Evolutionary conservation across 2,888 invertebrate species (phyloP), one percentile per base, ranked within the genome.

Genomic region (Drosophila testacea): DNA sequence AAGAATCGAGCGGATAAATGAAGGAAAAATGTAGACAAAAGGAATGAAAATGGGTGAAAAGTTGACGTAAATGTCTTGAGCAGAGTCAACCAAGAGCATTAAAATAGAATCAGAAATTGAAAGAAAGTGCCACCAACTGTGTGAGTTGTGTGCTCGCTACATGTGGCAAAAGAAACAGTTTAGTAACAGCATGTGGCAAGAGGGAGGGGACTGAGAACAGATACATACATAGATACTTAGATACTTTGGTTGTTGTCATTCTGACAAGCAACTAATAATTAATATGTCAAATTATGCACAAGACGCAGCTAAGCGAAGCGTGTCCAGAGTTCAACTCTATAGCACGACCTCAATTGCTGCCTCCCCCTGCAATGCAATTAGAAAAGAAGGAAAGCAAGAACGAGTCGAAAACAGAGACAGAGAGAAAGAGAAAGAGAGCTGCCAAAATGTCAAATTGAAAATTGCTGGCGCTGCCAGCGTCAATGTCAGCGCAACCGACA

Each of bases 401-500:
- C n/a, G 34, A 62, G 42, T 28, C 22, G 32, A 16, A 39, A 13
- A 6, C 27, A 27, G n/a, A 61, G 42, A 62, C 27, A 27, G n/a
- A 27, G 10, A 54, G 34, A 52, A n/a, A 51, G 34, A 42, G 16
- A 44, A 66, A 70, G 64, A 71, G 71, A 76, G 63, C 83, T 83
- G 83, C 86, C 90, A 83, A 89, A 83, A 83, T 83, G 83, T 83
- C 83, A 83, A 83, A 89, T 77, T 79, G 80, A 85, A 83, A 83
- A 88, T 83, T 88, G 88, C 88, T 82, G 83, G 83, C 84, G 46
- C 50, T 61, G 69, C 39, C 59, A 63, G 62, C 77, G 27, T 38
- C 65, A 75, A 63, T 64, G 75, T 79, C 75, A 69, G 59, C 42
- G 60, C 30, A 22, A 69, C 59, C 56, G 75, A 59, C 69, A 56